Base-by-base conservation (phyloP, 2,113 vertebrate genomes). In the Triplophysa tibetana region DNA sequence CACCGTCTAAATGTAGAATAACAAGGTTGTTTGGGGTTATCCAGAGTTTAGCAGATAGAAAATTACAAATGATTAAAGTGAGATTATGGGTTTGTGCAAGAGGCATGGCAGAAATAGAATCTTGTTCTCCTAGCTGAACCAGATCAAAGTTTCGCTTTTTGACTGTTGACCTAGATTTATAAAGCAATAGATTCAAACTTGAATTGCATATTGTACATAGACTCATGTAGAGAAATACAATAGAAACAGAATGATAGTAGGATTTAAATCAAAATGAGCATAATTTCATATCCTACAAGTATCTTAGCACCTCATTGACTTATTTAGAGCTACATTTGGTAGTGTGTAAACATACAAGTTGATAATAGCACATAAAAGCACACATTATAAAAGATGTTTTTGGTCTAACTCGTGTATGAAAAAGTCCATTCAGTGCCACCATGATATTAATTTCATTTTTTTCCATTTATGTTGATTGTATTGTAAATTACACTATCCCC, bases 401-500 rank as follows among this genome's bases (percentile, higher is more conserved):
- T 16, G 50, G 14, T 52, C 14, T 52, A 14, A 52, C 14, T 52
- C 50, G 12, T 52, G 50, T 16, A 52, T 50, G 4, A 16, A 50
- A 50, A 13, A 50, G 14, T 50, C 48, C 14, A 54, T 54, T 16
- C 14, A 58, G 3, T 58, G 21, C 21, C 54, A 10, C 19, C 54
- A 8, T 21, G n/a, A 58, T 54, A 19, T 45, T 1, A 45, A 9
- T 12, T 45, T 45, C 43, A 6, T 45, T 45, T 54, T 54, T 54
- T 54, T 54, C 4, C 17, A 17, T 2, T 16, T 16, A 54, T 29
- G 48, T 56, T 66, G 62, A 41, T 14, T 24, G 0, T 23, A 10
- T 76, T 77, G 24, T 29, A 76, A 80, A 60, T 80, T n/a, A 24
- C 50, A 70, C 41, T 33, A n/a, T 45, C 60, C 54, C 21, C 64